Conservation (phyloP, 1,140 invertebrate genomes). For the Dufourea novaeangliae region DNA sequence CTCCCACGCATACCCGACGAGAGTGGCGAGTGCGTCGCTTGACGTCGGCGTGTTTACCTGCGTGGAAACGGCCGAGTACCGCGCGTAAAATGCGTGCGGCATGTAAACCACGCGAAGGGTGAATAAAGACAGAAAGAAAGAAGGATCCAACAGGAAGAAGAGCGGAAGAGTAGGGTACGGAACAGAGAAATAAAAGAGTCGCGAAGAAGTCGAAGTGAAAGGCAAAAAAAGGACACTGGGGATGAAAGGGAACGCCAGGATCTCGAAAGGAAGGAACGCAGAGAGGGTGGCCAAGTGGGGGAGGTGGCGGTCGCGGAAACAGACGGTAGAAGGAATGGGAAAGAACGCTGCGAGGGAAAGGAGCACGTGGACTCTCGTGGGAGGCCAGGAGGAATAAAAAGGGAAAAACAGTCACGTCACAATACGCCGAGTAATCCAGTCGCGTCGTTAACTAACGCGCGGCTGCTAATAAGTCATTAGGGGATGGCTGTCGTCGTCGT, state of each 20-base stretch:
- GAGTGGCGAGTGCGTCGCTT: slow-evolving; percentile 40
- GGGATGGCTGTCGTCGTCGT: slow-evolving; percentile 60
- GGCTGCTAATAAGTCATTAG: slow-evolving; percentile 80
- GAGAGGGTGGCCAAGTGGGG: not conserved
- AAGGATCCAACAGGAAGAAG: not conserved
- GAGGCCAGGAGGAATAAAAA: slow-evolving; percentile 22
- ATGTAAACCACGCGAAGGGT: slow-evolving; percentile 2
- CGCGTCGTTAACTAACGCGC: slow-evolving; percentile 74
- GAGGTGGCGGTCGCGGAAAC: slow-evolving; percentile 19
- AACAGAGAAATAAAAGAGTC: not conserved
- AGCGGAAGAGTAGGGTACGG: not conserved
- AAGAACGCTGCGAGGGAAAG: slow-evolving; percentile 31
- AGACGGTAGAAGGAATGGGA: slow-evolving; percentile 37
- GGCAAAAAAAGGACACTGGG: slow-evolving; percentile 5
- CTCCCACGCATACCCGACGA: slow-evolving; percentile 46
- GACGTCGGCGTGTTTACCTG: slow-evolving; percentile 43
- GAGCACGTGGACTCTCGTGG: not conserved
- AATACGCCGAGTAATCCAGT: slow-evolving; percentile 66
- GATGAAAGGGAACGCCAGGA: not conserved
- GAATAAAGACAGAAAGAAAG: not conserved
- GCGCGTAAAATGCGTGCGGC: slow-evolving; percentile 35
- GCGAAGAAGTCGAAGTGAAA: not conserved
- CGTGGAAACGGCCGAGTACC: slow-evolving; percentile 41
- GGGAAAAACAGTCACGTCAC: slow-evolving; percentile 39
- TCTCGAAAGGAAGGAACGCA: slow-evolving; percentile 3